Conservation (phyloP, 1,140 invertebrate genomes). For the Tribolium madens region DNA sequence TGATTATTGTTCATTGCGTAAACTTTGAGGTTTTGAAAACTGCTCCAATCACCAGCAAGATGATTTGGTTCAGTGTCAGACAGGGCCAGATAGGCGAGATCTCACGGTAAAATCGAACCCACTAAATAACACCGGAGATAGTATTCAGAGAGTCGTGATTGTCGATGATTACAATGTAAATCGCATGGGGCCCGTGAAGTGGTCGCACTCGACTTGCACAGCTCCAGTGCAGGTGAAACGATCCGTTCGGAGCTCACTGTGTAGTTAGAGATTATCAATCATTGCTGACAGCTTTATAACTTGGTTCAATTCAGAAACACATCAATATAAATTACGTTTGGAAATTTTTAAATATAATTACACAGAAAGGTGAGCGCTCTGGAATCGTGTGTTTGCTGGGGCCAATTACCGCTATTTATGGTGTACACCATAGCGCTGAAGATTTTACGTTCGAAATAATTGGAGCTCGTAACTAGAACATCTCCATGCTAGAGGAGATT, state of each 20-base stretch:
- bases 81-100: constrained; percentile 18
- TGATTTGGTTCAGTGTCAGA: neutral
- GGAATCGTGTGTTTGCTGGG: constrained; percentile 53
- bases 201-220: constrained; percentile 27
- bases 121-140: constrained; percentile 24
- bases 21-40: no score
- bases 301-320: constrained; percentile 56
- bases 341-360: constrained; percentile 57
- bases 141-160: constrained; percentile 47
- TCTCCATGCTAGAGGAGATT: neutral
- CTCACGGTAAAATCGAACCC: constrained; percentile 22
- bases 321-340: constrained; percentile 57
- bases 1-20: no score
- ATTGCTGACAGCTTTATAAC: constrained; percentile 58
- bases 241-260: constrained; percentile 45
- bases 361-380: constrained; percentile 51
- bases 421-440: constrained; percentile 25
- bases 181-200: constrained; percentile 34
- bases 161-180: constrained; percentile 51
- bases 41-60: no score
- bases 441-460: constrained; percentile 43
- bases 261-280: constrained; percentile 57
- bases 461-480: constrained; percentile 12
- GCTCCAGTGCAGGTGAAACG: constrained; percentile 13
- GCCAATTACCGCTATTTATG: constrained; percentile 52